Evolutionary conservation across 1,140 invertebrate species (phyloP), one percentile per base, ranked within the genome.

Genomic region (Mesaphorura yosii): DNA sequence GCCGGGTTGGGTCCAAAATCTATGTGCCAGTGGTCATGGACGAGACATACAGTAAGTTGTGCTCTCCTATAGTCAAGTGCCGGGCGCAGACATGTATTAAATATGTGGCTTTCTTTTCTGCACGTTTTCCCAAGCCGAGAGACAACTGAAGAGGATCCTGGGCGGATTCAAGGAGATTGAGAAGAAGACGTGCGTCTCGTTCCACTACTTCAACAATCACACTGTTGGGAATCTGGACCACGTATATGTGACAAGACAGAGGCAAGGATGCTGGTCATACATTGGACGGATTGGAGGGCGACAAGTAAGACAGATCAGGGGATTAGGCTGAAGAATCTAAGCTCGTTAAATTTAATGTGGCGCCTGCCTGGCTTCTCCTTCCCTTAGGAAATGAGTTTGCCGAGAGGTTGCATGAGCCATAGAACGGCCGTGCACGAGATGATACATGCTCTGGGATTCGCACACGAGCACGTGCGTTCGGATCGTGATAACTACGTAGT

Each of bases 231-330:
- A 69, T 72, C 0, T 76, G 84, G 82, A 86, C 65, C 86, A 85
- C 65, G 69, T 87, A 28, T 68, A 75, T 12, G 79, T 86, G 39
- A 76, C 73, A 1, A 80, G 74, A 48, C 71, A 72, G 3, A 77
- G 76, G 25, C 80, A 78, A 2, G 86, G 86, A 10, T 90, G 86
- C 65, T 88, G 84, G 83, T 85, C 83, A 1, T 80, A 76, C 41
- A 81, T 74, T 74, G 17, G 77, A 75, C 53, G 76, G 71, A 69
- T 76, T 73, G 0, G 67, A 68, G 34, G 75, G 77, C 2, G 64
- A 74, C 19, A 69, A 68, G 38, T 69, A 70, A 34, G n/a, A n/a
- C n/a, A n/a, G n/a, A n/a, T n/a, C n/a, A n/a, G n/a, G n/a, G n/a
- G n/a, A n/a, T n/a, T n/a, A n/a, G n/a, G n/a, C n/a, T n/a, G n/a